These are phyloP conservation scores for Brachyhypopomus occidentalis DNA, from an alignment of 2,113 vertebrate species.

Conservation along the genomic window DNA sequence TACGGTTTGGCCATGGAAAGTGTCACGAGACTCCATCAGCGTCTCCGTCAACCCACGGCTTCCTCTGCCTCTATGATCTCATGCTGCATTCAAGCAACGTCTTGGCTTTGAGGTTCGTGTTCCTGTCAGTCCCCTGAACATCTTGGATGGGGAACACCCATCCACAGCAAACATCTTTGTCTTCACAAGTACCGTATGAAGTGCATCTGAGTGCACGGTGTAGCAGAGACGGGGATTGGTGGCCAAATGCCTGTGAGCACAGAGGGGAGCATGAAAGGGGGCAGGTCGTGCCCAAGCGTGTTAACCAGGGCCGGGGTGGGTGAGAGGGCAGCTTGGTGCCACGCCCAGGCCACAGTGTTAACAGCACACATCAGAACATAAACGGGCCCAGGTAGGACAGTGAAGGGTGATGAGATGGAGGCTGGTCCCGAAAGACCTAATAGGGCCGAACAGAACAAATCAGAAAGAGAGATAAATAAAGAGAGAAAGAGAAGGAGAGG, in stretches of 20 bases:
- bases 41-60: slow-evolving; percentile 2
- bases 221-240: background rate
- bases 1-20: background rate
- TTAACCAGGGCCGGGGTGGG: background rate
- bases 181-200: background rate
- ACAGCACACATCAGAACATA: background rate
- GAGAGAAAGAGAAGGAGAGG: slow-evolving; percentile 26
- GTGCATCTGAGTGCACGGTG: background rate
- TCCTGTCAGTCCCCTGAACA: slow-evolving; percentile 5
- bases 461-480: background rate
- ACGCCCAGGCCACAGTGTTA: background rate
- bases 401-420: slow-evolving; percentile 2
- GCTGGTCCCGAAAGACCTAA: background rate
- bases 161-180: background rate
- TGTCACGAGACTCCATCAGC: background rate
- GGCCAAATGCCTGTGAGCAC: background rate
- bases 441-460: slow-evolving; percentile 13
- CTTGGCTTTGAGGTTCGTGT: slow-evolving; percentile 36
- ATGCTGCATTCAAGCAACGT: slow-evolving; percentile 42
- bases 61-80: slow-evolving; percentile 11
- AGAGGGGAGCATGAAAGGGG: background rate
- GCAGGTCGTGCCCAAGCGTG: background rate
- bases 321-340: slow-evolving; percentile 1
- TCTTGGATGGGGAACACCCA: background rate
- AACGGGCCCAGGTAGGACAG: background rate